A percentile compares a stretch with the other conserved stretches of the same genome.
phyloP scores from a whole-genome alignment of 2,113 vertebrate species.

The Sinocyclocheilus grahami region DNA sequence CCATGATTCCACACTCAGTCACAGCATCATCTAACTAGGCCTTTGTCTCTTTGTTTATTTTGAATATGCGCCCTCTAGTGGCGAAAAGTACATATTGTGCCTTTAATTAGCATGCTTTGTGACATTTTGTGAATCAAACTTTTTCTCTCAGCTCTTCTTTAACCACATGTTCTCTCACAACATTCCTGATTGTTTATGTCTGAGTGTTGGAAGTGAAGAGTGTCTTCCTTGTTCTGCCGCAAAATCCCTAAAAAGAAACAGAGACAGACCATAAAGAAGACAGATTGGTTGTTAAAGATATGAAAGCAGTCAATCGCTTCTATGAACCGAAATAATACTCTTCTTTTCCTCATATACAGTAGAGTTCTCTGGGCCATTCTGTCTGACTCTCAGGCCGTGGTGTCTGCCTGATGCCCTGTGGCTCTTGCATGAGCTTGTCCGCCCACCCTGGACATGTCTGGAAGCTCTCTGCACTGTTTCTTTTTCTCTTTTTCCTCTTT shows the following conservation, averaged over 20 bases:
- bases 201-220: neutral
- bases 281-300: neutral
- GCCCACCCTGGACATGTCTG: slow-evolving; percentile 28
- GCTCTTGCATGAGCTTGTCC: slow-evolving; percentile 31
- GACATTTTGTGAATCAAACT: neutral
- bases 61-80: too few relatives aligned
- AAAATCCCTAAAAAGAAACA: slow-evolving; percentile 21
- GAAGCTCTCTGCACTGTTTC: neutral
- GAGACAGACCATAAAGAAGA: slow-evolving; percentile 9
- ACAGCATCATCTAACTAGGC: too few relatives aligned
- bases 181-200: neutral
- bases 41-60: too few relatives aligned
- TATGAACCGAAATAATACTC: neutral
- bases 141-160: neutral
- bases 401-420: slow-evolving; percentile 14
- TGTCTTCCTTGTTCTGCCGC: neutral
- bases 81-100: too few relatives aligned
- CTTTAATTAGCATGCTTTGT: too few relatives aligned
- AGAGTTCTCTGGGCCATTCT: neutral
- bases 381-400: neutral
- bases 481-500: slow-evolving; percentile 11
- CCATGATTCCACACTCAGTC: too few relatives aligned
- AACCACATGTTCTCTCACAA: neutral
- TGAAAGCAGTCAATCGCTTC: neutral
- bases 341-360: neutral